phyloP scores from a whole-genome alignment of 2,113 vertebrate species.

The Oxyruncus cristatus region DNA sequence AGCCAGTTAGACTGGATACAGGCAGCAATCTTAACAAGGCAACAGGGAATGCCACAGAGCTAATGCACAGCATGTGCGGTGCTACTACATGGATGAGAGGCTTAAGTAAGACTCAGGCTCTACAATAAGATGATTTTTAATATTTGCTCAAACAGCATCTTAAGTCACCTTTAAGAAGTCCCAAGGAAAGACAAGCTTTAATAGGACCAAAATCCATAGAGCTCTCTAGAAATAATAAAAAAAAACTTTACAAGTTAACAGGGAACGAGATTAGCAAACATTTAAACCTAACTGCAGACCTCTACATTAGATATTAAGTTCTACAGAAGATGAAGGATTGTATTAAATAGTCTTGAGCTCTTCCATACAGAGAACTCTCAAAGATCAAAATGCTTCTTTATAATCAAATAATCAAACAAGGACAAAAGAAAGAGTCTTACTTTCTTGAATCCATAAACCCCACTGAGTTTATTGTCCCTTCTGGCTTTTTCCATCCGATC shows the following conservation, averaged over 20 bases:
- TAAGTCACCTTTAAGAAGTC: neutral
- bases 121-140: neutral
- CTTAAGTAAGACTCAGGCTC: neutral
- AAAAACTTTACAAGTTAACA: neutral
- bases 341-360: neutral
- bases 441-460: conserved; percentile 97
- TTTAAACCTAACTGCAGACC: neutral
- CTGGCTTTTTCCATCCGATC: conserved; percentile 98
- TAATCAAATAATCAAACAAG: neutral
- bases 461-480: conserved; percentile 98
- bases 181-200: neutral
- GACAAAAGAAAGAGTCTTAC: conserved; percentile 78
- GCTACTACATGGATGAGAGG: neutral
- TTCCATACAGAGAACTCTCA: neutral
- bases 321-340: neutral
- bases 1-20: neutral
- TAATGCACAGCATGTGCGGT: fast-evolving
- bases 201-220: neutral
- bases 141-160: neutral
- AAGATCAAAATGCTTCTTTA: neutral
- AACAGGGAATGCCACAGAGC: neutral
- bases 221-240: neutral
- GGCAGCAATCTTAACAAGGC: neutral
- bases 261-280: neutral
- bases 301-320: neutral